Evolutionary conservation across 2,797 vertebrate species (phyloP), one percentile per base, ranked within the genome.

Genomic region (Numenius phaeopus): DNA sequence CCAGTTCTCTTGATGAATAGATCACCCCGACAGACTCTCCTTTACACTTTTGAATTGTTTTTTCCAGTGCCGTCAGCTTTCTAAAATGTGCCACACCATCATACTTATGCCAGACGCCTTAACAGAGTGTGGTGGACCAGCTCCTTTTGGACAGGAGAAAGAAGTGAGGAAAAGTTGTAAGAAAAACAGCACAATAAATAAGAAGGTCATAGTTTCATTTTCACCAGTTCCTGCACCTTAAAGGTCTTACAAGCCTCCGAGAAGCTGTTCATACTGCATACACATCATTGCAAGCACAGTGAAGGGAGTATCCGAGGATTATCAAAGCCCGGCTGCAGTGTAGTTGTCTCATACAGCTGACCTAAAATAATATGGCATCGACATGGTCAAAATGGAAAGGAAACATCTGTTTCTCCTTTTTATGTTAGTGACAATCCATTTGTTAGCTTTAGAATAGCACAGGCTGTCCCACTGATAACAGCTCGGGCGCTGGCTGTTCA

Each of bases 341-440:
- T 75, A 39, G 52, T 42, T 66, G 80, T 90, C 88, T 95, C 83
- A 55, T 69, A 64, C 55, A 77, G 80, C 94, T 93, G 50, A 95
- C 77, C 73, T 95, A 89, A 95, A 95, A 95, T 90, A 96, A 94
- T 83, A 84, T 37, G 80, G 87, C 89, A 93, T 84, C 32, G 2
- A 44, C 80, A 71, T 52, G 62, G 79, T 83, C 76, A 79, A 93
- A 95, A 87, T 96, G 95, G 83, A 97, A 97, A 97, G 92, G 92
- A 98, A 97, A 97, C 98, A 98, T 97, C 96, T 97, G 97, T 92
- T 97, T 98, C 96, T 98, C 94, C 87, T 98, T 97, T 96, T 93
- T 89, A 86, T 94, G 87, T 83, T 86, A 89, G 82, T 97, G 96
- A 97, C 97, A 97, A 97, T 91, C 69, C 82, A 88, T 97, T 96